Evolutionary conservation across 2,797 vertebrate genomes (phyloP), one percentile per base, ranked within the genome.

Genomic region (Pelobates cultripes): DNA sequence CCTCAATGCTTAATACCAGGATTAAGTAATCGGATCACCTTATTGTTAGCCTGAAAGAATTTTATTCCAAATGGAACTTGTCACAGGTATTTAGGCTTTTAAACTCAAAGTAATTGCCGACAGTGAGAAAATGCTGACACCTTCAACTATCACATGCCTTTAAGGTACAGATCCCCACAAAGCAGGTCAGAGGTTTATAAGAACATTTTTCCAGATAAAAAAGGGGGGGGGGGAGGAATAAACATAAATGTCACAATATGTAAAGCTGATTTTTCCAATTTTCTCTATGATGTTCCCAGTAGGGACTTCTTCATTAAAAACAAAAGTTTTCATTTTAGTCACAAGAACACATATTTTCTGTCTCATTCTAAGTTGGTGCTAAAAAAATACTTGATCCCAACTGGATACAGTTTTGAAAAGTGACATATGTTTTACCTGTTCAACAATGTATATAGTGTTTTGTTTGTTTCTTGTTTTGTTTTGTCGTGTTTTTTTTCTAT

Each of bases 11-110:
- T n/a, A 17, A 77, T 86, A 75, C 76, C n/a, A 83, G 61, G 84
- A 88, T 87, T 76, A 84, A 75, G 70, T 87, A 86, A 89, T 80
- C 57, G 86, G 79, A 88, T 86, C 79, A 85, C 86, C 83, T 85
- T 88, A 88, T 81, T 87, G 53, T 78, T 88, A 86, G 73, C 75
- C 45, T 83, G 75, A 83, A 87, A 73, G 44, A 88, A 76, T 86
- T 86, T 87, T 87, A 81, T 84, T 87, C 86, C 85, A 71, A 85
- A 66, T 85, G 45, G 86, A 86, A 73, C 75, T 85, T 87, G 77
- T 86, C 84, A 87, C 81, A 76, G 51, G 75, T 28, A 76, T 85
- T 89, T 87, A 75, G 84, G 55, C 84, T 71, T 83, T 80, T 84
- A 77, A 75, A 14, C 81, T 82, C 79, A 74, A 80, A 69, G 7